phyloP scores from a whole-genome alignment of 1,140 invertebrate genomes.

The Achroia grisella region DNA sequence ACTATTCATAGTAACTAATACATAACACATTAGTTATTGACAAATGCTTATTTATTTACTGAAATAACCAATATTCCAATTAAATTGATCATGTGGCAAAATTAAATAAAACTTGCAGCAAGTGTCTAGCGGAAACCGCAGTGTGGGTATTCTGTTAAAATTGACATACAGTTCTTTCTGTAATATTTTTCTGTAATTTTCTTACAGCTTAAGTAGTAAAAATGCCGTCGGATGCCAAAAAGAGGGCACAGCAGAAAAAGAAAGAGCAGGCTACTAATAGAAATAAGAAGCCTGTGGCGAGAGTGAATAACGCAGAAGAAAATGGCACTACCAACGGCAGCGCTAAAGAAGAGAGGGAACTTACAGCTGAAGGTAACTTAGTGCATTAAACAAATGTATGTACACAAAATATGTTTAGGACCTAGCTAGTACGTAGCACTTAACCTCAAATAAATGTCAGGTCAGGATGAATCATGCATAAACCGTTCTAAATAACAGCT shows the following conservation, averaged over 20 bases:
- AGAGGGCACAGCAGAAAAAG: slow-evolving; percentile 97
- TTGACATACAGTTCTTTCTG: background rate
- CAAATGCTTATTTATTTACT: too few species aligned
- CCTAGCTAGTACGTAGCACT: background rate
- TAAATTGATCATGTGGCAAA: background rate
- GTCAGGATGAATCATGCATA: too few species aligned
- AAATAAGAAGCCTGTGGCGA: slow-evolving; percentile 77
- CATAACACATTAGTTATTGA: too few species aligned
- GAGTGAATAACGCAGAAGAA: slow-evolving; percentile 70
- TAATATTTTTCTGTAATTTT: slow-evolving; percentile 5
- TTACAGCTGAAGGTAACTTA: slow-evolving; percentile 73
- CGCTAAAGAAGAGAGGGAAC: slow-evolving; percentile 49
- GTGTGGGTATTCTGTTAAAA: background rate
- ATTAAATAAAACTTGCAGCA: background rate
- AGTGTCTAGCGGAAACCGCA: background rate
- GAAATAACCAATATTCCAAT: too few species aligned
- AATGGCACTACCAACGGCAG: slow-evolving; percentile 69
- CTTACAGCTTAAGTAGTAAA: slow-evolving; percentile 22
- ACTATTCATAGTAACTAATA: too few species aligned
- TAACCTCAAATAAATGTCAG: too few species aligned
- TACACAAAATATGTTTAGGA: background rate
- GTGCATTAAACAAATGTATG: slow-evolving; percentile 6
- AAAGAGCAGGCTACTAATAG: slow-evolving; percentile 93
- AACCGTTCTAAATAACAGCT: too few species aligned
- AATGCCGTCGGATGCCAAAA: slow-evolving; percentile 98